Evolutionary conservation across 2,113 vertebrate genomes (phyloP).

Genomic region (Mionectes macconnelli): DNA sequence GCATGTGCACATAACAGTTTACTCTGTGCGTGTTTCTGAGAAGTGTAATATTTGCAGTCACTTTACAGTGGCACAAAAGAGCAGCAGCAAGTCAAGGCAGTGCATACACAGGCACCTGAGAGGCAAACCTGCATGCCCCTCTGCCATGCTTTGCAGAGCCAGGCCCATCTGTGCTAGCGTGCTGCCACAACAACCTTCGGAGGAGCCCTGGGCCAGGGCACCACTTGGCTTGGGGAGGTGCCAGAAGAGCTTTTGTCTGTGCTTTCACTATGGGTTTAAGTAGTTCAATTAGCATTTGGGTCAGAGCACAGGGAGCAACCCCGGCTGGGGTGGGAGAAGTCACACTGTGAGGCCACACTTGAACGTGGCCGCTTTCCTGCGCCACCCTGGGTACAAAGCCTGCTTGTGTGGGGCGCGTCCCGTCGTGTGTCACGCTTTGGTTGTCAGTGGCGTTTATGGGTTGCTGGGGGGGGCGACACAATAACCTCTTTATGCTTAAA

Average conservation of each 20-base stretch:
- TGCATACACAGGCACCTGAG: neutral
- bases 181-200: neutral
- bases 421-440: neutral
- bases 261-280: neutral
- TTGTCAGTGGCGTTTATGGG: neutral
- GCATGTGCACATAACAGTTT: accelerated
- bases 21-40: neutral
- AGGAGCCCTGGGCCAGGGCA: neutral
- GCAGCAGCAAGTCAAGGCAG: neutral
- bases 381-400: neutral
- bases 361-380: neutral
- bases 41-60: neutral
- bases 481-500: constrained; percentile 17
- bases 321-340: neutral
- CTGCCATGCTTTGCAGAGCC: neutral
- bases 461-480: constrained; percentile 10
- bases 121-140: neutral
- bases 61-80: neutral
- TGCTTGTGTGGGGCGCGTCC: neutral
- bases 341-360: constrained; percentile 2
- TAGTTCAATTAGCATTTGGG: neutral
- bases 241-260: neutral
- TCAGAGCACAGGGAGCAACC: neutral
- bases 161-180: accelerated
- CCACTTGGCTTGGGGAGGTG: neutral